Evolutionary conservation across 2,113 vertebrate species (phyloP).

Genomic region (Helogale parvula): DNA sequence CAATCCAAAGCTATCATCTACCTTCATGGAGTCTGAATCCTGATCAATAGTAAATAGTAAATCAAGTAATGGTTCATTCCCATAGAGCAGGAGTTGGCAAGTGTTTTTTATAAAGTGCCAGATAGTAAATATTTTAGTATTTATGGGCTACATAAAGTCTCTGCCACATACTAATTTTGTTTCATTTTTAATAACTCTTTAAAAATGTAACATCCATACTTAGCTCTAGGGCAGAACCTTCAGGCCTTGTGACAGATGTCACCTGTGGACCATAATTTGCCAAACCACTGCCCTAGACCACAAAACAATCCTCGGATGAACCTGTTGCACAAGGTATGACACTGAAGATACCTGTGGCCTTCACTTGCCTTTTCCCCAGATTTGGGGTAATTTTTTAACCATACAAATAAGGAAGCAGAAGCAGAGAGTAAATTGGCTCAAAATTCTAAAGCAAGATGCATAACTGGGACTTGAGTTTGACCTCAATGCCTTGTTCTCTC

Average conservation of each 20-base stretch:
- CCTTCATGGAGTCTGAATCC: not conserved
- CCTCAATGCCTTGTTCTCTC: not conserved
- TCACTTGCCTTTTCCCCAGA: not conserved
- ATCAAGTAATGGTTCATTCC: not conserved
- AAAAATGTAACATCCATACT: constrained; percentile 23
- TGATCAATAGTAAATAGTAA: not conserved
- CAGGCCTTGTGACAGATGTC: not conserved
- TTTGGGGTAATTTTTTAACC: not conserved
- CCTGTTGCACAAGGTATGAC: not conserved
- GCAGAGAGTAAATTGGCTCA: not conserved
- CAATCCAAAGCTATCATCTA: not conserved
- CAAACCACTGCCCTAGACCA: not conserved
- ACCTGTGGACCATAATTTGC: not conserved
- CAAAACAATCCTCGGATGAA: not conserved
- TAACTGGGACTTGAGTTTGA: not conserved
- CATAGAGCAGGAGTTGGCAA: not conserved
- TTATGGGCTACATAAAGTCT: not conserved
- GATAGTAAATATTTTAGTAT: not conserved
- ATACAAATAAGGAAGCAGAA: not conserved
- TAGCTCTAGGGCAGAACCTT: not conserved
- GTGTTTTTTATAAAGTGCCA: not conserved
- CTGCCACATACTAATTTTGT: not conserved
- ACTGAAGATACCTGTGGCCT: not conserved
- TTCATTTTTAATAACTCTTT: not conserved
- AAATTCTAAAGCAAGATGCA: not conserved